Evolutionary conservation across 2,113 vertebrate genomes (phyloP).

Genomic region (Motacilla tschutschensis): DNA sequence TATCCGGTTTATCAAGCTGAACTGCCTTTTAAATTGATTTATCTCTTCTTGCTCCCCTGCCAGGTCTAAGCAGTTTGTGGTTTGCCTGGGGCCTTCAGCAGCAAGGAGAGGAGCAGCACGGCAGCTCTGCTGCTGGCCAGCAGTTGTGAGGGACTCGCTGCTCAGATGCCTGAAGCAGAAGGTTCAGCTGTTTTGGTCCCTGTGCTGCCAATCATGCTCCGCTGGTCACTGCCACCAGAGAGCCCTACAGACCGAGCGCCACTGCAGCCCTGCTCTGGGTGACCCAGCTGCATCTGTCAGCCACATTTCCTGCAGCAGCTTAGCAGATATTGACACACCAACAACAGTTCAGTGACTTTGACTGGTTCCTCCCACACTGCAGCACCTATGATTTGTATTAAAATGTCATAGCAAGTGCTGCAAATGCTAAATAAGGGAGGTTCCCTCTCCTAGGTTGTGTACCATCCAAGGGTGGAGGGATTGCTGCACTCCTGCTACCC

Average conservation of each 20-base stretch:
- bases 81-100: neutral
- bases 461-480: neutral
- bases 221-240: neutral
- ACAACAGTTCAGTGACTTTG: neutral
- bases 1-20: constrained; percentile 15
- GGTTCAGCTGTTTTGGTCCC: rapidly evolving
- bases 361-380: neutral
- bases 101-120: neutral
- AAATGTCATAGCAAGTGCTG: neutral
- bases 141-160: rapidly evolving
- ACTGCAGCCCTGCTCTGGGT: neutral
- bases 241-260: rapidly evolving
- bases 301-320: neutral
- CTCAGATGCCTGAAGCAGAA: neutral
- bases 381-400: neutral
- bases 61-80: neutral
- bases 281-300: neutral
- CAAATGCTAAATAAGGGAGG: neutral
- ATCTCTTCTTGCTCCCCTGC: neutral
- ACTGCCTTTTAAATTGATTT: constrained; percentile 20
- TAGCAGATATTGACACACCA: neutral
- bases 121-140: neutral
- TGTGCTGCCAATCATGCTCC: rapidly evolving
- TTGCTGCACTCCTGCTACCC: rapidly evolving
- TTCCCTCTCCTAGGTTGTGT: neutral